These are phyloP conservation scores for Papio anubis DNA, from an alignment of 2,113 vertebrate species.

Conservation along the genomic window DNA sequence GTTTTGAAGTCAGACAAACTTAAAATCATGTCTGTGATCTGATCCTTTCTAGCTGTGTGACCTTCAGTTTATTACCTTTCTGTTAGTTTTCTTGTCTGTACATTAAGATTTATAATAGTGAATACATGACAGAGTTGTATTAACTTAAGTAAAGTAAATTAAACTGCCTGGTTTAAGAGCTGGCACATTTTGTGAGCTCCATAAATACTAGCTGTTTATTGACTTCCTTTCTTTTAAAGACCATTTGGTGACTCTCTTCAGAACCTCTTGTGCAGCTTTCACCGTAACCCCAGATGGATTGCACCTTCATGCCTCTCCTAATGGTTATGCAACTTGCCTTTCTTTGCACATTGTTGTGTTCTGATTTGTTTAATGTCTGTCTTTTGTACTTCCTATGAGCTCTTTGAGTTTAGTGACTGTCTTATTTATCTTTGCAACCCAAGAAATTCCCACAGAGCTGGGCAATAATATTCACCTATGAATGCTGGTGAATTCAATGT, in stretches of 20 bases:
- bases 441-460: neutral
- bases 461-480: neutral
- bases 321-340: neutral
- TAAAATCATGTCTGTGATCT: neutral
- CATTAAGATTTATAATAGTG: neutral
- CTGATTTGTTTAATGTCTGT: neutral
- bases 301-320: neutral
- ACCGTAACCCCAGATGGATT: neutral
- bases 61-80: neutral
- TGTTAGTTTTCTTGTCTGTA: neutral
- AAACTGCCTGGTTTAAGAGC: neutral
- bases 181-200: neutral
- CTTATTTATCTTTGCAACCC: neutral
- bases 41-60: neutral
- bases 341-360: neutral
- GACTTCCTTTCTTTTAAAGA: neutral
- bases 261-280: neutral
- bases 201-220: neutral
- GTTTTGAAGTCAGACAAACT: neutral
- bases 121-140: neutral
- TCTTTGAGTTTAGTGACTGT: neutral
- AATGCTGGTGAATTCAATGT: neutral
- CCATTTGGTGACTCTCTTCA: neutral
- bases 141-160: neutral
- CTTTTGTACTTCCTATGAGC: neutral